These are phyloP conservation scores for Oryzias sinensis DNA, from an alignment of 2,797 vertebrate species.

Conservation along the genomic window DNA sequence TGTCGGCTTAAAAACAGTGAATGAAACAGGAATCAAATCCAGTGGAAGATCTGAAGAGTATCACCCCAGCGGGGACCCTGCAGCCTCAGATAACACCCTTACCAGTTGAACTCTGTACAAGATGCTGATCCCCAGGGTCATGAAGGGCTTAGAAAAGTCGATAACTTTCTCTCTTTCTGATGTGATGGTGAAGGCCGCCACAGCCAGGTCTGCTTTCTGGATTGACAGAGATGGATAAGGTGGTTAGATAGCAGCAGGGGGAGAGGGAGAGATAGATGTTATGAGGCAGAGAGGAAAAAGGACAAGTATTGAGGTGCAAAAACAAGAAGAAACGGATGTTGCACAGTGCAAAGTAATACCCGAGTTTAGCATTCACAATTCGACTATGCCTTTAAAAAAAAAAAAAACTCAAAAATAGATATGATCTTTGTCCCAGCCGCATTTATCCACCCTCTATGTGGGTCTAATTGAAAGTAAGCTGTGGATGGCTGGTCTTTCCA, in stretches of 20 bases:
- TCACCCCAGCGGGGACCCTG: conserved; percentile 17
- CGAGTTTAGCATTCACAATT: conserved; percentile 35
- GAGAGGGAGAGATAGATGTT: conserved; percentile 27
- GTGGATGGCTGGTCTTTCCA: conserved; percentile 54
- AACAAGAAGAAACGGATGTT: conserved; percentile 36
- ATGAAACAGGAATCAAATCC: conserved; percentile 45
- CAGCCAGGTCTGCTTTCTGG: conserved; percentile 93
- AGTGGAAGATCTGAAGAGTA: conserved; percentile 29
- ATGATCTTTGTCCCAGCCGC: conserved; percentile 19
- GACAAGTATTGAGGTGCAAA: conserved; percentile 37
- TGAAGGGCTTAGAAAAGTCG: conserved; percentile 93
- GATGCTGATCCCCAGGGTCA: conserved; percentile 96
- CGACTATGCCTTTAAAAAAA: conserved; percentile 12
- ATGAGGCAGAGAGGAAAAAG: conserved; percentile 27
- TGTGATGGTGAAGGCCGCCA: conserved; percentile 93
- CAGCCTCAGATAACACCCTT: conserved; percentile 50
- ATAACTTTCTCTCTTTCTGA: conserved; percentile 92
- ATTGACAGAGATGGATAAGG: conserved; percentile 43
- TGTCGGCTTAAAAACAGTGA: conserved; percentile 16
- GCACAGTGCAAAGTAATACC: conserved; percentile 18
- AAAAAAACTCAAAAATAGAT: conserved; percentile 14
- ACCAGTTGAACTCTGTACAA: conserved; percentile 93
- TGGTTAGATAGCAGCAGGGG: conserved; percentile 28
- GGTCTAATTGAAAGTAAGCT: conserved; percentile 64
- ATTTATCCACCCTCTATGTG: conserved; percentile 41